Evolutionary conservation across 2,113 vertebrate genomes (phyloP).

Genomic region (Thomomys bottae): DNA sequence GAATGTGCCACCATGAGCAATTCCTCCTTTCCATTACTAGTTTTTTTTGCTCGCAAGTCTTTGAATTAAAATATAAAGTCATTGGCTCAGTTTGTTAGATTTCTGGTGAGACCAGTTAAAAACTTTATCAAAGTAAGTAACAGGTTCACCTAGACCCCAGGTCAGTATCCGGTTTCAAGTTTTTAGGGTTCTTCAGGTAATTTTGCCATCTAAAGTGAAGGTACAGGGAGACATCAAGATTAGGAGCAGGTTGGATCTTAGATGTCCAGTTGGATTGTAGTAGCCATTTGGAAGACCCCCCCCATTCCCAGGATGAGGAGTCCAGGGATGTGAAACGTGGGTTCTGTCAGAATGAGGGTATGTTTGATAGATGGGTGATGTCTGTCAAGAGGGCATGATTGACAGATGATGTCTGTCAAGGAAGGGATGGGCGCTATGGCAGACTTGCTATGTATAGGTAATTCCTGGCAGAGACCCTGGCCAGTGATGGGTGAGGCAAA

Average conservation of each 20-base stretch:
- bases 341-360: not conserved
- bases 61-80: no score
- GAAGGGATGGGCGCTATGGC: not conserved
- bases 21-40: not conserved
- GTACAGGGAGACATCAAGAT: rapidly evolving
- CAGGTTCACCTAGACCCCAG: not conserved
- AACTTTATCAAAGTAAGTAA: not conserved
- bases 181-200: not conserved
- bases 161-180: rapidly evolving
- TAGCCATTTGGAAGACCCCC: not conserved
- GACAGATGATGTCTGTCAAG: no score
- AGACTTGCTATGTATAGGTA: not conserved
- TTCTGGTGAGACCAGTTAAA: not conserved
- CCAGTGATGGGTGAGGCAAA: not conserved
- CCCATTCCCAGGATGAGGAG: no score
- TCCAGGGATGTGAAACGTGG: not conserved
- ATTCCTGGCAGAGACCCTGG: not conserved
- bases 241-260: not conserved
- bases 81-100: not conserved
- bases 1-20: not conserved
- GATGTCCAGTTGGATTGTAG: not conserved
- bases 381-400: not conserved
- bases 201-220: not conserved
- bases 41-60: not conserved
- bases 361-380: constrained; percentile 18